Conservation (phyloP, 2,797 vertebrate species). For the Alcedo atthis region DNA sequence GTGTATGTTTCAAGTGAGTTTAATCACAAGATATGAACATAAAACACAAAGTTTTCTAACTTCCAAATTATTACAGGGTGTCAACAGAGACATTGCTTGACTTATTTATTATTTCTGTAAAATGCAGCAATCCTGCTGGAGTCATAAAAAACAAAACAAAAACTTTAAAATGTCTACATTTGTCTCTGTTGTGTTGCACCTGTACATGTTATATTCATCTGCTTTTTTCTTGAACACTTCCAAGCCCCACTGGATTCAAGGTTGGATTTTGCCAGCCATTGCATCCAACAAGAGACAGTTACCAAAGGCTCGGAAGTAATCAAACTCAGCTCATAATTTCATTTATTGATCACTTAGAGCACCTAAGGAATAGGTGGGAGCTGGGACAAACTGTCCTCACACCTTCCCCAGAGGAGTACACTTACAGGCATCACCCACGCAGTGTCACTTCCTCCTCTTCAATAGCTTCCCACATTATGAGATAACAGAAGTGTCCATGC, state of each 20-base stretch:
- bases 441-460: neutral
- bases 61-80: neutral
- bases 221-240: neutral
- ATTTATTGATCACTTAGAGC: neutral
- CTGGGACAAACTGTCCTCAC: neutral
- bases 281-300: neutral
- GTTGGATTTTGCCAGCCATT: neutral
- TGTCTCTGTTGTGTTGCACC: neutral
- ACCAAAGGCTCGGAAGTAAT: neutral
- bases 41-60: neutral
- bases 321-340: neutral
- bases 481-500: conserved; percentile 21
- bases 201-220: neutral
- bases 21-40: neutral
- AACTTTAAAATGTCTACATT: neutral
- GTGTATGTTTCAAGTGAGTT: neutral
- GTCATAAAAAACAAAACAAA: neutral
- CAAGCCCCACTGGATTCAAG: neutral
- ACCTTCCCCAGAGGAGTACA: rapidly evolving
- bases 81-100: neutral
- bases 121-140: neutral
- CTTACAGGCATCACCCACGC: neutral
- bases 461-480: conserved; percentile 17
- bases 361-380: neutral
- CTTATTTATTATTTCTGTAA: neutral